Evolutionary conservation across 2,113 vertebrate genomes (phyloP).

Genomic region (Alethe castanea): DNA sequence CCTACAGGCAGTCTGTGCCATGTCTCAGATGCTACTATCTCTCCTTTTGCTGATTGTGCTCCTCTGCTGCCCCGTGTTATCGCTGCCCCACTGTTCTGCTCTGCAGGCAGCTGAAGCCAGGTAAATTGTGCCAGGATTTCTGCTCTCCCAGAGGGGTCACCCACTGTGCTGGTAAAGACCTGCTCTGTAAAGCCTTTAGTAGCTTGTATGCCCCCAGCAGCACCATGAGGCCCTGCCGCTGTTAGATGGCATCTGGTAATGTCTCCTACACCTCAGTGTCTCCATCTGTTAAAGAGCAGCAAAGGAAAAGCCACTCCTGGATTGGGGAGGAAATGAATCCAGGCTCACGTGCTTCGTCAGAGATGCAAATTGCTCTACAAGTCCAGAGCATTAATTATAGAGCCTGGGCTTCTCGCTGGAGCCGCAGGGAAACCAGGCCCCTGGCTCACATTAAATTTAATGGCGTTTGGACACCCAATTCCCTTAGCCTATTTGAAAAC

Average conservation of each 20-base stretch:
- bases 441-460: conserved; percentile 47
- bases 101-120: not conserved
- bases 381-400: conserved; percentile 46
- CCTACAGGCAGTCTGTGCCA: not conserved
- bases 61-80: accelerated
- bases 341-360: not conserved
- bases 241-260: not conserved
- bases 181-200: not conserved
- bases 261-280: not conserved
- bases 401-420: not conserved
- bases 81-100: accelerated
- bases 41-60: not conserved
- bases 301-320: not conserved
- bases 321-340: not conserved
- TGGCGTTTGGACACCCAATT: conserved; percentile 50
- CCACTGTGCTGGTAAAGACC: not conserved
- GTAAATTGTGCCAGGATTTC: not conserved
- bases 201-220: not conserved
- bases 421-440: not conserved
- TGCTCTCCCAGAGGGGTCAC: not conserved
- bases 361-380: conserved; percentile 30
- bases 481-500: conserved; percentile 56
- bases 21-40: not conserved
- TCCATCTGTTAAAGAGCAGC: not conserved
- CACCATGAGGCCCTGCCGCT: not conserved